phyloP scores from a whole-genome alignment of 2,797 vertebrate genomes.

The Rhabdomys pumilio region DNA sequence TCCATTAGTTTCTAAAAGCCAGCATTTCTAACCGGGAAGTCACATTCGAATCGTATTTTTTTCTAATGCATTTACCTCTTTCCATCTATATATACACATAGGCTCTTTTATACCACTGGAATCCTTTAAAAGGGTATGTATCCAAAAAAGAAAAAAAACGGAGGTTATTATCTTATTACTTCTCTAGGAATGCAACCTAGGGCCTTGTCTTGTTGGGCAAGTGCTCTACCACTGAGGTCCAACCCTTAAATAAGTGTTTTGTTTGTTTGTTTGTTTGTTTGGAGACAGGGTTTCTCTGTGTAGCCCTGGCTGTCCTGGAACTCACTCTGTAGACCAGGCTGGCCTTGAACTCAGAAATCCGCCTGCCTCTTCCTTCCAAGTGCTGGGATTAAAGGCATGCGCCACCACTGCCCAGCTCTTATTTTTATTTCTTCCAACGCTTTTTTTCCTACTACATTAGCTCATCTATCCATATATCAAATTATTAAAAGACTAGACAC shows the following conservation, averaged over 20 bases:
- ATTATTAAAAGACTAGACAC: background rate
- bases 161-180: background rate
- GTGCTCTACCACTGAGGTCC: background rate
- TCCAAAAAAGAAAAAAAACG: background rate
- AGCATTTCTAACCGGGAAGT: background rate
- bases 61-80: constrained; percentile 27
- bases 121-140: background rate
- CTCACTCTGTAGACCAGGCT: too few relatives aligned
- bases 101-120: background rate
- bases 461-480: background rate
- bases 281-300: too few relatives aligned
- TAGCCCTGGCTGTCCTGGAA: too few relatives aligned
- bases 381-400: too few relatives aligned
- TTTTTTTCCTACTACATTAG: background rate
- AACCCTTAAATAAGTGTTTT: background rate
- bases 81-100: constrained; percentile 32
- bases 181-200: background rate
- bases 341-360: too few relatives aligned
- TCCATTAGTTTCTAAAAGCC: constrained; percentile 16
- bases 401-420: background rate
- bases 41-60: constrained; percentile 20
- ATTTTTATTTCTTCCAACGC: background rate
- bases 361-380: too few relatives aligned
- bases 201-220: background rate
- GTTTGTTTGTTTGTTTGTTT: too few relatives aligned